Percentiles rank a stretch among this genome's conserved stretches.
These are phyloP conservation scores for Micrasema longulum DNA, from an alignment of 1,140 invertebrate species.

Conservation along the genomic window DNA sequence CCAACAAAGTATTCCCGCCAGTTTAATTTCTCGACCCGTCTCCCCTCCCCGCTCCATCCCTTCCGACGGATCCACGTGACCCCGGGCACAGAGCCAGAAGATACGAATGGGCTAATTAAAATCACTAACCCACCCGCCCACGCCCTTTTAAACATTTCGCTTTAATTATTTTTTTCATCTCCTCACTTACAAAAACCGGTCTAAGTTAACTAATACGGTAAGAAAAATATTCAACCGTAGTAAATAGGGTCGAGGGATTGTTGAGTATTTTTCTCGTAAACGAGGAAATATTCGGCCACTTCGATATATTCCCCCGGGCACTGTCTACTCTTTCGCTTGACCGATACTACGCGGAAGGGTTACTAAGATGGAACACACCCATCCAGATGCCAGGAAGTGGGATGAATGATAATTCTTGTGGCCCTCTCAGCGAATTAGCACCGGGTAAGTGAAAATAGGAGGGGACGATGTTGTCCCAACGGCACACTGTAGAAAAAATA, in stretches of 20 bases:
- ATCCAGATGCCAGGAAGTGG: not conserved
- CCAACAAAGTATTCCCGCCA: slow-evolving; percentile 27
- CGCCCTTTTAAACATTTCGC: slow-evolving; percentile 43
- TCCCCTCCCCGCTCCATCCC: not conserved
- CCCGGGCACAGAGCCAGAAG: slow-evolving; percentile 35
- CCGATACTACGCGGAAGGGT: slow-evolving; percentile 10
- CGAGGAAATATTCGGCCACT: slow-evolving; percentile 7
- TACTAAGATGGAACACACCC: slow-evolving; percentile 1
- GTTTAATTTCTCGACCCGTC: slow-evolving; percentile 12
- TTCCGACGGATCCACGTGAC: slow-evolving; percentile 13
- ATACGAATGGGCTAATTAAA: slow-evolving; percentile 52
- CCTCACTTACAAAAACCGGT: slow-evolving; percentile 16
- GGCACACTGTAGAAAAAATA: too few relatives aligned
- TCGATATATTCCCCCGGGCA: not conserved
- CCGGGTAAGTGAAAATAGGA: slow-evolving; percentile 15
- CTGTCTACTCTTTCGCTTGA: not conserved
- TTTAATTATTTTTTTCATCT: slow-evolving; percentile 48
- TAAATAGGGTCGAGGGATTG: slow-evolving; percentile 1
- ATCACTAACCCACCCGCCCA: slow-evolving; percentile 47
- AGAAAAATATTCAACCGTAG: not conserved
- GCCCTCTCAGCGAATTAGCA: slow-evolving; percentile 23
- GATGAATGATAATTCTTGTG: slow-evolving; percentile 16
- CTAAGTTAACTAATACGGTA: not conserved
- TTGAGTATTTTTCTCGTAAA: not conserved
- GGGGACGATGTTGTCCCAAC: too few relatives aligned